phyloP scores from a whole-genome alignment of 1,140 invertebrate species.

The Ostrea denselamellosa region DNA sequence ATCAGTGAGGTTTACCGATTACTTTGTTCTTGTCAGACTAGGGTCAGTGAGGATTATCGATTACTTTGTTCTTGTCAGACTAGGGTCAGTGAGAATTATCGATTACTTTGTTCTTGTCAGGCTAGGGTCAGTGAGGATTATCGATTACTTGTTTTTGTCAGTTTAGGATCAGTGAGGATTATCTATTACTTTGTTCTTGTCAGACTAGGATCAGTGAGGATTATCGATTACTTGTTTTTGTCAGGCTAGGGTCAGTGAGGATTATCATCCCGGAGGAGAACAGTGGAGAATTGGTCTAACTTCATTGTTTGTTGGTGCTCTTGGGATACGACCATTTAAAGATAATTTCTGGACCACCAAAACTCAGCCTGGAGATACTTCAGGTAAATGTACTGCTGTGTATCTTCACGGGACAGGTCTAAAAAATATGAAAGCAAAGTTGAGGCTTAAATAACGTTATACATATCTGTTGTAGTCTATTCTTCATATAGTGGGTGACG shows the following conservation, averaged over 20 bases:
- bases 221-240: background rate
- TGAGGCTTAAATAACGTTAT: no score
- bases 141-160: no score
- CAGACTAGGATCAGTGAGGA: no score
- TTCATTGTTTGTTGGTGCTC: conserved; percentile 70
- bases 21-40: background rate
- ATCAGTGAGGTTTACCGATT: no score
- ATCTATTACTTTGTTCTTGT: background rate
- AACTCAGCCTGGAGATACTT: conserved; percentile 66
- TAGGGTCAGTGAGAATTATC: no score
- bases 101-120: background rate
- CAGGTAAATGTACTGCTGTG: background rate
- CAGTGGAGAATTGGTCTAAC: conserved; percentile 75
- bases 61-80: no score
- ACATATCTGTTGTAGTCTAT: no score
- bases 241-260: conserved; percentile 12
- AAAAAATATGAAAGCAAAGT: background rate
- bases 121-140: conserved; percentile 11
- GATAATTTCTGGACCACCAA: conserved; percentile 75
- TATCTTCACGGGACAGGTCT: background rate
- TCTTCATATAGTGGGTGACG: no score
- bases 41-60: conserved; percentile 1
- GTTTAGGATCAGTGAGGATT: conserved; percentile 5
- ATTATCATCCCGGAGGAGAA: conserved; percentile 39
- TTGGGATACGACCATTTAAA: conserved; percentile 75